Base-by-base conservation (phyloP, 2,113 vertebrate species). In the Zapornia atra region DNA sequence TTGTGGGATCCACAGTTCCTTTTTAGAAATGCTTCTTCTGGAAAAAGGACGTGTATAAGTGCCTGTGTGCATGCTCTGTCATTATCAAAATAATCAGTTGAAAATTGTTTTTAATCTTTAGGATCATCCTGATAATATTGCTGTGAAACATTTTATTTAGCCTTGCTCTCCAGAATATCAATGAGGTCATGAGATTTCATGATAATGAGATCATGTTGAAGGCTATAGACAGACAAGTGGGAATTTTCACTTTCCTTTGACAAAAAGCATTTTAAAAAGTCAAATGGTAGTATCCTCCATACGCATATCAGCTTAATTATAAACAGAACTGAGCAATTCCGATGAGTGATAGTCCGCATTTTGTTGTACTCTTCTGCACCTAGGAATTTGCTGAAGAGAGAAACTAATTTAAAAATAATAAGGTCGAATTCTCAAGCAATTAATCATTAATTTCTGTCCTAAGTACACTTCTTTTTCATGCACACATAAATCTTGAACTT, bases 1-100 rank as follows among this genome's bases (percentile, higher is more conserved):
- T 82, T 0, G 0, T 59, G 25, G 13, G 9, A 51, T 36, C 15
- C 66, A 54, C 12, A 25, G 19, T 42, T n/a, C 53, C 25, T 29
- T 89, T 3, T 34, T 53, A 84, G 21, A 89, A 9, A 8, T 36
- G 15, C 1, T 6, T 81, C 16, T 66, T 6, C 7, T 36, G 28
- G 69, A 48, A 64, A 80, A 87, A 29, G 12, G 10, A 44, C 1
- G 2, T 33, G 12, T 15, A 3, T 19, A 70, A 69, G 13, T 44
- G 25, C 2, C 13, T 54, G 20, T 15, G 15, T 64, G 12, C 14
- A 31, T 63, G 6, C 8, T 66, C 11, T 42, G 14, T 28, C 19
- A 57, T 75, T 75, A 42, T 7, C 20, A 31, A 76, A 90, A 4
- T 12, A 85, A 36, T 24, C 8, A 51, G 5, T 15, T 50, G 46